A percentile compares a stretch with the other conserved stretches of the same genome.
phyloP scores from a whole-genome alignment of 2,113 vertebrate species.

The Tetrax tetrax region DNA sequence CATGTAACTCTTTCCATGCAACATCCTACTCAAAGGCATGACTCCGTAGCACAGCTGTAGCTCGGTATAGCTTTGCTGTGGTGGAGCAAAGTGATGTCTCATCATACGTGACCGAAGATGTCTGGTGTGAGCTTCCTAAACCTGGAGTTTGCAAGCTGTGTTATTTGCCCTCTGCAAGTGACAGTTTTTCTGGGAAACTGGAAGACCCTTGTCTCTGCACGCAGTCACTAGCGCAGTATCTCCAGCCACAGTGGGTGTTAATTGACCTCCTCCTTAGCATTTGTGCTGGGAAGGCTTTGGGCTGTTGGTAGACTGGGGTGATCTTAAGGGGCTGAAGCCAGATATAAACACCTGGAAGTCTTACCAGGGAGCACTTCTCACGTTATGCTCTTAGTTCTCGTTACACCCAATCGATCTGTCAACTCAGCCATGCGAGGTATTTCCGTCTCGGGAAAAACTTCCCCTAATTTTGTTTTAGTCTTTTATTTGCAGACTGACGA shows the following conservation, averaged over 20 bases:
- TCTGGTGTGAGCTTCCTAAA: not conserved
- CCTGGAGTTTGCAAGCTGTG: not conserved
- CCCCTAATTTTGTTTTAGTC: not conserved
- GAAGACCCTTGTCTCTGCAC: not conserved
- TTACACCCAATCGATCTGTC: not conserved
- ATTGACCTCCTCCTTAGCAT: not conserved
- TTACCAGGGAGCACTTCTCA: not conserved
- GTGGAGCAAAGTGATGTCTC: not conserved
- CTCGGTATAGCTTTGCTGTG: not conserved
- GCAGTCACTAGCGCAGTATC: rapidly evolving
- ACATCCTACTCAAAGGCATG: not conserved
- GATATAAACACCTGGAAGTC: not conserved
- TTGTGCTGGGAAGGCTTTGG: not conserved
- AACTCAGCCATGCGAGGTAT: not conserved
- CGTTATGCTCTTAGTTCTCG: rapidly evolving
- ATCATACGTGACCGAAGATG: not conserved
- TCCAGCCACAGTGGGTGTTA: not conserved
- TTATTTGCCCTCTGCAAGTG: rapidly evolving
- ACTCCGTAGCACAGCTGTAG: not conserved
- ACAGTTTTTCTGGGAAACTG: not conserved
- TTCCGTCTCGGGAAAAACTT: not conserved
- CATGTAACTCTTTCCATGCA: not conserved
- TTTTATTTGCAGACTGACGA: not conserved
- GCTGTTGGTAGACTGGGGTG: not conserved
- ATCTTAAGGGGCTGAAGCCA: not conserved